Base-by-base conservation (phyloP, 2,113 vertebrate genomes). In the Lutjanus erythropterus region DNA sequence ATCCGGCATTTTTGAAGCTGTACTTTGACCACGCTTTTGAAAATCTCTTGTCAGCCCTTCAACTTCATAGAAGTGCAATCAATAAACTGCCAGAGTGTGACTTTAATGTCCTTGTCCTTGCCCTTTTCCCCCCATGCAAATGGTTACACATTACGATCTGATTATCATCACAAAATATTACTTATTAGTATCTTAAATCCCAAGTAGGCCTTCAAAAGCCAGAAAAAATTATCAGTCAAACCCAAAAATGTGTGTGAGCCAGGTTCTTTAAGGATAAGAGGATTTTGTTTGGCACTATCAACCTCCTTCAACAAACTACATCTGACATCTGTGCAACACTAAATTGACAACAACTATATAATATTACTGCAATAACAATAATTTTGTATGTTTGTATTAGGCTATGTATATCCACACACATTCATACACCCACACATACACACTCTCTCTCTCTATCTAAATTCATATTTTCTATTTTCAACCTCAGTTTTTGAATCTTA, bases 221-320 rank as follows among this genome's bases (percentile, higher is more conserved):
- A 7, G 42, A 64, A 46, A 27, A 19, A 5, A 39, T 39, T 52
- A 23, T 42, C n/a, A 14, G 35, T 61, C 35, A 39, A 61, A 25
- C 9, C 39, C 39, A 46, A 10, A 33, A 47, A 66, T 31, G 4
- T 33, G 19, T 31, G 14, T 25, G n/a, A 29, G 15, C 7, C 33
- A 39, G 37, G 37, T 9, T 42, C 15, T 50, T 27, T 39, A 61
- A 21, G 9, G 58, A 74, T 23, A 14, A 27, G 61, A 47, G 14
- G 15, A 35, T 52, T 67, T 50, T 52, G 29, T n/a, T 37, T 64
- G 71, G 9, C 29, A 37, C 39, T 25, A 33, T 53, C 35, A 70
- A 27, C 25, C 2, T 42, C 35, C 10, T 19, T 12, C 23, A 41
- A 42, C 23, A 56, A 46, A 25, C 18, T 18, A 33, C 14, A 52